Evolutionary conservation across 2,797 vertebrate genomes (phyloP).

Genomic region (Mallotus villosus): DNA sequence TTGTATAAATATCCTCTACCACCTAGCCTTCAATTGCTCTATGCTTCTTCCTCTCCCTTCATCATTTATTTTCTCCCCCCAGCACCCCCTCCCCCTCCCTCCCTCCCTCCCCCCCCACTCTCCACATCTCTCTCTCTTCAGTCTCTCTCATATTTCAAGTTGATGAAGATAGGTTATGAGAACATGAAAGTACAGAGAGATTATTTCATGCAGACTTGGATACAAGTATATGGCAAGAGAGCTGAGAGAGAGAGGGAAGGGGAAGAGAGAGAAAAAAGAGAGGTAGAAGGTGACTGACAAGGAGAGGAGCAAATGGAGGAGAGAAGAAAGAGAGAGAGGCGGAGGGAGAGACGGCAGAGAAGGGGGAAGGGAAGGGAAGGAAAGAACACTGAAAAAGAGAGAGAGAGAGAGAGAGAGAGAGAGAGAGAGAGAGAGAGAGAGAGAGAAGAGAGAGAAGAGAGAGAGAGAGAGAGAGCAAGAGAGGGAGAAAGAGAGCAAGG

Average conservation of each 20-base stretch:
- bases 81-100: conserved; percentile 43
- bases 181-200: conserved; percentile 52
- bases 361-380: conserved; percentile 14
- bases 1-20: conserved; percentile 32
- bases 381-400: conserved; percentile 18
- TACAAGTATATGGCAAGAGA: conserved; percentile 37
- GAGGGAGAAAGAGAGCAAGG: conserved; percentile 36
- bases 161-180: conserved; percentile 48
- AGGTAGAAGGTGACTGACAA: conserved; percentile 60
- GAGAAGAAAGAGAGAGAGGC: conserved; percentile 5
- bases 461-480: conserved; percentile 39
- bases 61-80: conserved; percentile 37
- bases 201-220: conserved; percentile 49
- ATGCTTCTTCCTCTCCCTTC: conserved; percentile 24
- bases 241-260: conserved; percentile 18
- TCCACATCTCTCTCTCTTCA: conserved; percentile 32
- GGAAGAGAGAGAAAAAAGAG: conserved; percentile 30
- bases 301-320: conserved; percentile 33
- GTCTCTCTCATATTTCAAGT: conserved; percentile 36
- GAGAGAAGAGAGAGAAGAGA: conserved; percentile 38
- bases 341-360: conserved; percentile 41
- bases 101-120: conserved; percentile 31
- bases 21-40: conserved; percentile 13
- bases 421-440: conserved; percentile 29
- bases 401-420: conserved; percentile 21